phyloP scores from a whole-genome alignment of 2,797 vertebrate genomes.

The Oceanodroma leucorhoa region DNA sequence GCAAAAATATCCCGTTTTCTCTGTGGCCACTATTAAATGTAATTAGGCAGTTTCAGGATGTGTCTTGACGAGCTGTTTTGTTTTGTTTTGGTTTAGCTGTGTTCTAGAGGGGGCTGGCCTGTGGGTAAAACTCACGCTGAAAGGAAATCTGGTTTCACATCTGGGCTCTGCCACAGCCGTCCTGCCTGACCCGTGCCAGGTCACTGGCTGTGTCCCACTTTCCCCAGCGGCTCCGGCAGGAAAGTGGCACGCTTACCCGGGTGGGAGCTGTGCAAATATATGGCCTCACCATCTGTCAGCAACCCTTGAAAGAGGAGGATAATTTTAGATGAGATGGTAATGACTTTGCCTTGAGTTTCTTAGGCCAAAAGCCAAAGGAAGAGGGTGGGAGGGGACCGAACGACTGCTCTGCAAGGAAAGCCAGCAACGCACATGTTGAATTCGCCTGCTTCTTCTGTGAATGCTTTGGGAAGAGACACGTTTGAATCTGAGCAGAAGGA shows the following conservation, averaged over 20 bases:
- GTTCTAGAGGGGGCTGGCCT: background rate
- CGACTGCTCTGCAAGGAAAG: background rate
- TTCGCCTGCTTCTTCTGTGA: background rate
- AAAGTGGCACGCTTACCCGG: accelerated
- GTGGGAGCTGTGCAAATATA: background rate
- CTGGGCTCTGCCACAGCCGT: background rate
- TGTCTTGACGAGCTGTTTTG: background rate
- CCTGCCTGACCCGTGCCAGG: background rate
- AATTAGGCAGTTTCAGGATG: background rate
- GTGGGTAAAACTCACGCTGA: background rate
- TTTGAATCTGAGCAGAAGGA: background rate
- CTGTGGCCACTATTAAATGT: background rate
- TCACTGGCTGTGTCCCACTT: background rate
- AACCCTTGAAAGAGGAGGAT: background rate
- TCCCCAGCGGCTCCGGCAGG: background rate
- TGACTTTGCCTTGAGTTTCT: background rate
- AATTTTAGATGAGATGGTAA: background rate
- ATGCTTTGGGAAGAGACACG: background rate
- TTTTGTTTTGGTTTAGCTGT: background rate
- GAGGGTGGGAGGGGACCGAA: background rate
- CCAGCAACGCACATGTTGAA: background rate
- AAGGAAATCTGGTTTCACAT: background rate
- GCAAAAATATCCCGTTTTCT: background rate
- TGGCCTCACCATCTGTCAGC: accelerated
- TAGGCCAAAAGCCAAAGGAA: background rate